phyloP scores from a whole-genome alignment of 2,113 vertebrate species.

The Rhinichthys klamathensis region DNA sequence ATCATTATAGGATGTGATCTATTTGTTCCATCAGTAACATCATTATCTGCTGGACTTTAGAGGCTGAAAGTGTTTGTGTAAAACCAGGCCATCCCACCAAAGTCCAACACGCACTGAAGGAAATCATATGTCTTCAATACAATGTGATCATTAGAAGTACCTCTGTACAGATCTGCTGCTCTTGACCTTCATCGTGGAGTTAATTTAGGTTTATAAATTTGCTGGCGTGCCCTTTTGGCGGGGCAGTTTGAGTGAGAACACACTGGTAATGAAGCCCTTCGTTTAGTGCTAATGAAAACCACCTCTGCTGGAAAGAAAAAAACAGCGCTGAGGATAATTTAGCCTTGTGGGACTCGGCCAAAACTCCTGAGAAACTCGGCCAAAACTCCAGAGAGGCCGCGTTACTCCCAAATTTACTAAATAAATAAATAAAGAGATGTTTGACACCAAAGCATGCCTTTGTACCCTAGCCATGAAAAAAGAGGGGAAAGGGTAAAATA shows the following conservation, averaged over 20 bases:
- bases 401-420: not conserved
- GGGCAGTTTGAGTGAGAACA: constrained; percentile 38
- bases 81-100: constrained; percentile 37
- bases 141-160: constrained; percentile 40
- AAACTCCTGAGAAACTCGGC: not conserved
- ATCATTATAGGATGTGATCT: constrained; percentile 34
- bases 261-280: constrained; percentile 47
- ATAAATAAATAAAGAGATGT: constrained; percentile 25
- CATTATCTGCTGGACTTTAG: constrained; percentile 31
- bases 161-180: constrained; percentile 36
- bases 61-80: not conserved
- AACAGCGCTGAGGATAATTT: not conserved
- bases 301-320: not conserved
- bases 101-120: not conserved
- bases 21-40: constrained; percentile 12
- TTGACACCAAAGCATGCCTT: constrained; percentile 34
- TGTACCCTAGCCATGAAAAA: constrained; percentile 63
- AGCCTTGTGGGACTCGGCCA: not conserved
- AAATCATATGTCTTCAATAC: constrained; percentile 40
- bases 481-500: constrained; percentile 31
- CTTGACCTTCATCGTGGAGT: constrained; percentile 54
- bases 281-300: constrained; percentile 45
- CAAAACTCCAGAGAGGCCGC: not conserved
- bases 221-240: constrained; percentile 42
- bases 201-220: constrained; percentile 38